These are phyloP conservation scores for Catostomus latipinnis DNA, from an alignment of 2,797 vertebrate genomes.

Conservation along the genomic window DNA sequence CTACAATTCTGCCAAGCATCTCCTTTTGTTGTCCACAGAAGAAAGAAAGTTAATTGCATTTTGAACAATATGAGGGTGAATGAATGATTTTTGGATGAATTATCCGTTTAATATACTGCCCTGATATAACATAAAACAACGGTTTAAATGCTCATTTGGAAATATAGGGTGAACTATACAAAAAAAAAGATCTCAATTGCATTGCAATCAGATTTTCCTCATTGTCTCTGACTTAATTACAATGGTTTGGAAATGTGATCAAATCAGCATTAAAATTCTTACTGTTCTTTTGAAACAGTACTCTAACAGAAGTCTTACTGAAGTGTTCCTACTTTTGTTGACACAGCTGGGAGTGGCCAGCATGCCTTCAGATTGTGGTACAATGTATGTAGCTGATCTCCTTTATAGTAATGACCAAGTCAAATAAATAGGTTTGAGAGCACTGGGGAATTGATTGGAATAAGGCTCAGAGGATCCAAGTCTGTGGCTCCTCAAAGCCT, in stretches of 20 bases:
- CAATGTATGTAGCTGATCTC: slow-evolving; percentile 45
- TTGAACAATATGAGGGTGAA: no score
- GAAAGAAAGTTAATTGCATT: no score
- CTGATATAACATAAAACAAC: not conserved
- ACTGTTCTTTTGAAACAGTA: slow-evolving; percentile 28
- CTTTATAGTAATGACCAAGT: slow-evolving; percentile 43
- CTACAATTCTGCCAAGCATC: no score
- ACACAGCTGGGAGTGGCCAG: slow-evolving; percentile 55
- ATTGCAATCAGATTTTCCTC: not conserved
- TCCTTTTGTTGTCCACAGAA: no score
- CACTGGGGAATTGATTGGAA: slow-evolving; percentile 28
- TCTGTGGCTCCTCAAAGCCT: slow-evolving; percentile 44
- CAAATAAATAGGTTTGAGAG: slow-evolving; percentile 31
- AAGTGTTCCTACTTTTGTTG: slow-evolving; percentile 38
- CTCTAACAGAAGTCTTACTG: slow-evolving; percentile 12
- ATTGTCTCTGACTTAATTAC: slow-evolving; percentile 19
- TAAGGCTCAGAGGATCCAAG: slow-evolving; percentile 34
- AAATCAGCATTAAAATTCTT: slow-evolving; percentile 25
- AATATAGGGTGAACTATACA: not conserved
- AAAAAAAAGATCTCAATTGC: not conserved
- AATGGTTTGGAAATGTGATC: not conserved
- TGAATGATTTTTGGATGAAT: not conserved
- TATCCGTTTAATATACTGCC: not conserved
- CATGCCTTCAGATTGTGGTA: slow-evolving; percentile 34
- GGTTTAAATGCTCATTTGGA: not conserved